Evolutionary conservation across 2,888 invertebrate species (phyloP).

Genomic region (Limnephilus lunatus): DNA sequence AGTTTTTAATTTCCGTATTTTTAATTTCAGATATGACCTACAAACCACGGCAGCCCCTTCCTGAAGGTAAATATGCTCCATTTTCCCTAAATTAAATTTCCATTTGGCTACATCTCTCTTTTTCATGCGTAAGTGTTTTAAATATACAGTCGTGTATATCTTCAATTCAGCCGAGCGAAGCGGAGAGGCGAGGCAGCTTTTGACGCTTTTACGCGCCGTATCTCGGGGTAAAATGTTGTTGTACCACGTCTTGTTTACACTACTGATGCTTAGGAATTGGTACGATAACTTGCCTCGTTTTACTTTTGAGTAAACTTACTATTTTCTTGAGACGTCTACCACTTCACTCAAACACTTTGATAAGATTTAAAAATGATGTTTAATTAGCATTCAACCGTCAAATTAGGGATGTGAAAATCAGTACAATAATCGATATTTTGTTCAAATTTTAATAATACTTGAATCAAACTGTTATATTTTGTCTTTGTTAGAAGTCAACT

Average conservation of each 20-base stretch:
- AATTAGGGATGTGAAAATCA: neutral
- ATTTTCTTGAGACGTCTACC: neutral
- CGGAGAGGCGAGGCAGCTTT: neutral
- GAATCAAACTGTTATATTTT: too few species aligned
- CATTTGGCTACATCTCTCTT: neutral
- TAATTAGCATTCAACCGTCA: neutral
- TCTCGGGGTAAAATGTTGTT: neutral
- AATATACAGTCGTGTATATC: neutral
- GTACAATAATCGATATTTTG: neutral
- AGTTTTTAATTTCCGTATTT: constrained; percentile 66
- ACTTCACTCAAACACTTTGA: neutral
- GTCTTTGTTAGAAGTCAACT: too few species aligned
- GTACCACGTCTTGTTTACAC: neutral
- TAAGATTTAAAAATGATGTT: neutral
- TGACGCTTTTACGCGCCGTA: neutral
- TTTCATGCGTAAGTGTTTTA: neutral
- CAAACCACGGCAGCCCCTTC: constrained; percentile 80
- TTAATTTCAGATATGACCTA: constrained; percentile 82
- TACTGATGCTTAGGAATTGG: neutral
- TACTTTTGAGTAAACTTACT: neutral
- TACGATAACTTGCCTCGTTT: neutral
- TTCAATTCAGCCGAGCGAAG: neutral
- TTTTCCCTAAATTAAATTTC: neutral
- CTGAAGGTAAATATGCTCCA: constrained; percentile 76
- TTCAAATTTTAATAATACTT: neutral